Evolutionary conservation across 2,113 vertebrate species (phyloP).

Genomic region (Proterorhinus semilunaris): DNA sequence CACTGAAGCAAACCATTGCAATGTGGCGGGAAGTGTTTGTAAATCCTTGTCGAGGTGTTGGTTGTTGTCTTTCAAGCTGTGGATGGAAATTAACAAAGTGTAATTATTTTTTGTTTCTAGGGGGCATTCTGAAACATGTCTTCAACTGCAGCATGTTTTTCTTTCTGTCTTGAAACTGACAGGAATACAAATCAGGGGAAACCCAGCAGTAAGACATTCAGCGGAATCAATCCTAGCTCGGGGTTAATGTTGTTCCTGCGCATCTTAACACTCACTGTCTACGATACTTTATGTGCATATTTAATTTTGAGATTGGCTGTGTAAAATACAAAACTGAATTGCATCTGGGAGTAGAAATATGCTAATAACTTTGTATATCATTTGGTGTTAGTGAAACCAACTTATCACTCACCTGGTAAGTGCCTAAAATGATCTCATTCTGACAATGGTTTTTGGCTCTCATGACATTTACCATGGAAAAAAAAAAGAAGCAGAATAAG

Average conservation of each 20-base stretch:
- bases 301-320: slow-evolving; percentile 42
- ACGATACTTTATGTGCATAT: slow-evolving; percentile 54
- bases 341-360: neutral
- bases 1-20: neutral
- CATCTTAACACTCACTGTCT: slow-evolving; percentile 46
- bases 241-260: slow-evolving; percentile 60
- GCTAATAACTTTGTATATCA: slow-evolving; percentile 5
- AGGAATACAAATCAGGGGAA: slow-evolving; percentile 63
- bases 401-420: slow-evolving; percentile 15
- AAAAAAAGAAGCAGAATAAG: slow-evolving; percentile 16
- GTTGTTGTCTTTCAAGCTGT: neutral
- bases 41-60: neutral
- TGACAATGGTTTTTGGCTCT: slow-evolving; percentile 14
- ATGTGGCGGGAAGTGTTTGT: neutral
- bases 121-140: slow-evolving; percentile 5
- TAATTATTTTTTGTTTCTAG: slow-evolving; percentile 18
- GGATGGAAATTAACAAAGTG: slow-evolving; percentile 7
- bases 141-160: slow-evolving; percentile 30
- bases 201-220: slow-evolving; percentile 54
- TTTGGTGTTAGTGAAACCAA: slow-evolving; percentile 8
- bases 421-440: slow-evolving; percentile 17
- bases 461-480: slow-evolving; percentile 15
- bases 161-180: slow-evolving; percentile 58
- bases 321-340: slow-evolving; percentile 22
- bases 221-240: slow-evolving; percentile 61